phyloP scores from a whole-genome alignment of 2,113 vertebrate species.

The Oryzias curvinotus region DNA sequence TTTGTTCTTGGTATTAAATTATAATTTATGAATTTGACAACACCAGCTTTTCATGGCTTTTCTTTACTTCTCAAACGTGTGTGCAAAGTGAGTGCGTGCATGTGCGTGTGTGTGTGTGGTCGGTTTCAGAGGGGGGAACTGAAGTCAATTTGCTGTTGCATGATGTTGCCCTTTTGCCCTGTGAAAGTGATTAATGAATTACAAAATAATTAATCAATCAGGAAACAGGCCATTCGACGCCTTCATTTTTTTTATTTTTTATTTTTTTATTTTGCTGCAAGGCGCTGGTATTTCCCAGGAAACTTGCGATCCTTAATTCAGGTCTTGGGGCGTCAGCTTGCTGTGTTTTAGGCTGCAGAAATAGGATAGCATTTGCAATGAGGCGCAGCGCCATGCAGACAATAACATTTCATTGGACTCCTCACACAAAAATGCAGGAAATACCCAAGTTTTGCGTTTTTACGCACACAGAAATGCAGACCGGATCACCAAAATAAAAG shows the following conservation, averaged over 20 bases:
- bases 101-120: constrained; percentile 31
- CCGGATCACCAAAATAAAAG: too few species aligned
- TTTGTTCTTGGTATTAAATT: constrained; percentile 99
- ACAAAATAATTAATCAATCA: constrained; percentile 68
- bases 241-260: background rate
- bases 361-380: constrained; percentile 63
- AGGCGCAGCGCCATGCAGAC: constrained; percentile 76
- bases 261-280: constrained; percentile 3
- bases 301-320: constrained; percentile 10
- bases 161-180: constrained; percentile 66
- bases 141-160: constrained; percentile 70
- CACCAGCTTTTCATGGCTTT: constrained; percentile 87
- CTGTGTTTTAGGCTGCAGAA: constrained; percentile 19
- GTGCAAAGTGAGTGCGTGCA: constrained; percentile 29
- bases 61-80: constrained; percentile 47
- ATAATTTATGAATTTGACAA: constrained; percentile 99
- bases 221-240: constrained; percentile 40
- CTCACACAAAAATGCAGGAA: constrained; percentile 15
- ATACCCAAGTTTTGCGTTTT: constrained; percentile 28
- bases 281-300: constrained; percentile 29
- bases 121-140: constrained; percentile 2
- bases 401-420: constrained; percentile 35
- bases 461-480: too few species aligned
- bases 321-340: constrained; percentile 7
- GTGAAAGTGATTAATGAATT: constrained; percentile 69